Evolutionary conservation across 2,888 invertebrate genomes (phyloP).

Genomic region (Protodeltote pygarga): DNA sequence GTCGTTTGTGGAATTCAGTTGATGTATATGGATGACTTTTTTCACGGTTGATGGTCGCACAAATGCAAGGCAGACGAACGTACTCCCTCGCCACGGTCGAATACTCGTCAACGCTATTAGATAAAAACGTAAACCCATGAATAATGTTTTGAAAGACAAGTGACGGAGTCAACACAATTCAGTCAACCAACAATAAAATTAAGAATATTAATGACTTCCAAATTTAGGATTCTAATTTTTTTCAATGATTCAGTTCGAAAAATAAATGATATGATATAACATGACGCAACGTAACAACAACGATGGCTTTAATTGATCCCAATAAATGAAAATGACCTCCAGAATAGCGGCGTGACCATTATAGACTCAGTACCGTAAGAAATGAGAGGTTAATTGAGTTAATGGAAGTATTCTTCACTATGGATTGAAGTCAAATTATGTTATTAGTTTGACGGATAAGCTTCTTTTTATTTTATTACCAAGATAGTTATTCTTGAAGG

Average conservation of each 20-base stretch:
- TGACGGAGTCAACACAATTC: slow-evolving; percentile 21
- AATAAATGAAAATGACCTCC: slow-evolving; percentile 75
- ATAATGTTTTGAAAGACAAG: slow-evolving; percentile 45
- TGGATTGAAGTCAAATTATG: slow-evolving; percentile 52
- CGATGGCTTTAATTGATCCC: slow-evolving; percentile 73
- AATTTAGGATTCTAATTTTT: slow-evolving; percentile 6
- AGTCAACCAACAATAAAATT: slow-evolving; percentile 6
- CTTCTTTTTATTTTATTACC: slow-evolving; percentile 28
- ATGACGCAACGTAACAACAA: slow-evolving; percentile 26
- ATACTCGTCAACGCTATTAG: slow-evolving; percentile 54
- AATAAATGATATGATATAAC: slow-evolving; percentile 15
- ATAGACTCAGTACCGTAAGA: slow-evolving; percentile 69
- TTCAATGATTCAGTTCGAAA: slow-evolving; percentile 2
- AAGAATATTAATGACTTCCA: neutral
- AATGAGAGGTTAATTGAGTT: slow-evolving; percentile 81
- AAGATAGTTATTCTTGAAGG: slow-evolving; percentile 4
- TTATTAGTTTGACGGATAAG: slow-evolving; percentile 32
- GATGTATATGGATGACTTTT: slow-evolving; percentile 61
- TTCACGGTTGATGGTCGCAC: slow-evolving; percentile 62
- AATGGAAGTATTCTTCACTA: slow-evolving; percentile 60
- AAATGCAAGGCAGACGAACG: slow-evolving; percentile 57
- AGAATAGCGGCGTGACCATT: slow-evolving; percentile 67
- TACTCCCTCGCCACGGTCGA: slow-evolving; percentile 52
- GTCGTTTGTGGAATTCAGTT: slow-evolving; percentile 52
- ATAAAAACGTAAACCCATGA: slow-evolving; percentile 49